Conservation (phyloP, 2,888 invertebrate species). For the Caenorhabditis sulstoni region DNA sequence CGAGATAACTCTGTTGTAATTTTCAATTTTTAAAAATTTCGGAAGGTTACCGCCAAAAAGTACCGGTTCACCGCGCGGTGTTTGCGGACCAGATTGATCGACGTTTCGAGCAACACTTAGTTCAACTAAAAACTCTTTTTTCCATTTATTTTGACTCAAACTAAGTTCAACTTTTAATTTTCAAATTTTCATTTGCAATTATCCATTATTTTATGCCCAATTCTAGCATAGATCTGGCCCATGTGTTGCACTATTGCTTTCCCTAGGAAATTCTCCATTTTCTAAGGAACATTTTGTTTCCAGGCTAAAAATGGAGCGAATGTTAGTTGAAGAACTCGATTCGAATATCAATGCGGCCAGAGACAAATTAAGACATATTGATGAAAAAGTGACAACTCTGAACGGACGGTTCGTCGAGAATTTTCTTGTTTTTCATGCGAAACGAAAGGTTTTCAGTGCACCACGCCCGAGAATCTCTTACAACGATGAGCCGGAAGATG, state of each 20-base stretch:
- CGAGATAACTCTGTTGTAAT: neutral
- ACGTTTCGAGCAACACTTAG: neutral
- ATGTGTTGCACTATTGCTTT: no score
- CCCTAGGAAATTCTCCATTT: no score
- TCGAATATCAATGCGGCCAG: conserved; percentile 41
- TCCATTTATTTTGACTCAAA: no score
- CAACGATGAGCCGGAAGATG: conserved; percentile 38
- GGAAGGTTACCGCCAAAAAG: conserved; percentile 2
- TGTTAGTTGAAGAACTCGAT: conserved; percentile 49
- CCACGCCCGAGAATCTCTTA: conserved; percentile 49
- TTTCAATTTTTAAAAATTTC: neutral
- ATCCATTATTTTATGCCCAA: no score
- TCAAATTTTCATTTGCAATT: no score
- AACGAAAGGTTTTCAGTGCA: conserved; percentile 15
- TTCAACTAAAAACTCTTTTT: neutral
- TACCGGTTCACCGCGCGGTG: conserved; percentile 28
- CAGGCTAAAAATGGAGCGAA: conserved; percentile 20
- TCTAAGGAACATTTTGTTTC: no score
- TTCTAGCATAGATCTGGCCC: no score
- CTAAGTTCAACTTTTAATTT: no score
- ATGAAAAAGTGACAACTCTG: conserved; percentile 46
- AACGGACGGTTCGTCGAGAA: conserved; percentile 32
- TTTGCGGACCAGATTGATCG: conserved; percentile 47
- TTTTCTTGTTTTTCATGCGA: neutral
- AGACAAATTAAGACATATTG: conserved; percentile 44